These are phyloP conservation scores for Danio albolineatus DNA, from an alignment of 2,797 vertebrate species.

Conservation along the genomic window DNA sequence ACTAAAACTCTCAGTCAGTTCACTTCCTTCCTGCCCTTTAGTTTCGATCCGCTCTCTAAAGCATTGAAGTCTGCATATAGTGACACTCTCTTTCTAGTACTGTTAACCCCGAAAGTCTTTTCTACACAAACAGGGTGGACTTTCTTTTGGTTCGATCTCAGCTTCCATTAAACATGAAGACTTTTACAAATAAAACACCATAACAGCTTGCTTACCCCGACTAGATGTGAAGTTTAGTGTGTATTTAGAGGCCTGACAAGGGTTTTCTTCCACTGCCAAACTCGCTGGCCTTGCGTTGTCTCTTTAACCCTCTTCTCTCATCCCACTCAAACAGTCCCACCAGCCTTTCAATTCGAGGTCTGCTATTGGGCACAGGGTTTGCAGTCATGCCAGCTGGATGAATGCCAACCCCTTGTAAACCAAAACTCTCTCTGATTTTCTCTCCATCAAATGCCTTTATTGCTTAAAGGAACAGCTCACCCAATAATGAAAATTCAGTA, in stretches of 20 bases:
- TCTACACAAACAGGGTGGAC: constrained; percentile 33
- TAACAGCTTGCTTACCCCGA: constrained; percentile 34
- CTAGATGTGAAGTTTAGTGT: constrained; percentile 4
- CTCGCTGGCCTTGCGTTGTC: constrained; percentile 33
- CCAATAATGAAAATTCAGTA: background rate
- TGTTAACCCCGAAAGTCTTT: constrained; percentile 1
- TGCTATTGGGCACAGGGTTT: constrained; percentile 37
- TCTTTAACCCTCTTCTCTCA: constrained; percentile 48
- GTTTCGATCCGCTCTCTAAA: constrained; percentile 51
- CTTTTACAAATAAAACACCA: constrained; percentile 59
- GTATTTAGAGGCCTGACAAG: constrained; percentile 4
- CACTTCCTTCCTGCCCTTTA: constrained; percentile 63
- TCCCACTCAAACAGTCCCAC: constrained; percentile 45
- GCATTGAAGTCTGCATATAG: background rate
- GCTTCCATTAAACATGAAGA: constrained; percentile 58
- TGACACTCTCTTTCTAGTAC: constrained; percentile 3
- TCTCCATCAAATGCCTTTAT: constrained; percentile 13
- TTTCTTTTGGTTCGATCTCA: constrained; percentile 63
- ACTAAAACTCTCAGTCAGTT: constrained; percentile 46
- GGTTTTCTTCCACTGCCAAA: constrained; percentile 22
- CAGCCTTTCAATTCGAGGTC: constrained; percentile 49
- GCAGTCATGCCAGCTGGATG: constrained; percentile 68
- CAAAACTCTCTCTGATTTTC: constrained; percentile 51
- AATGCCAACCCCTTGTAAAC: constrained; percentile 68
- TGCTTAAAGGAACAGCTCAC: constrained; percentile 18